phyloP scores from a whole-genome alignment of 1,140 invertebrate species.

The Drosophila pandora region DNA sequence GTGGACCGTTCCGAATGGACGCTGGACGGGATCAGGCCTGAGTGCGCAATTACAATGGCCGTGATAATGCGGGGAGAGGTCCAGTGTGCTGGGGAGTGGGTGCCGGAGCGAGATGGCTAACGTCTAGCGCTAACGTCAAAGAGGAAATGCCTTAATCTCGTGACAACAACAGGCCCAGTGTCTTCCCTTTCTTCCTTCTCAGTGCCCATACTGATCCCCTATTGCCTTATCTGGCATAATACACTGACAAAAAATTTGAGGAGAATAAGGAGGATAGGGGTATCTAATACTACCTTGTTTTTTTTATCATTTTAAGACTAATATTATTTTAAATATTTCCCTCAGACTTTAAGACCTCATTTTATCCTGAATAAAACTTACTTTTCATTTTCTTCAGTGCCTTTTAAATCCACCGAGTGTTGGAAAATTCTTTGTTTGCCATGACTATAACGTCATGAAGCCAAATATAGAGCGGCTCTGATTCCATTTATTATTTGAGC shows the following conservation, averaged over 20 bases:
- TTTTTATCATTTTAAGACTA: no score
- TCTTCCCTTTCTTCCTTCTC: constrained; percentile 2
- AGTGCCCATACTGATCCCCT: background rate
- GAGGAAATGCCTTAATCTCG: constrained; percentile 80
- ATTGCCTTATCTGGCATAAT: constrained; percentile 11
- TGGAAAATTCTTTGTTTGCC: constrained; percentile 58
- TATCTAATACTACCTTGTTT: no score
- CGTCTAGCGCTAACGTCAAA: constrained; percentile 74
- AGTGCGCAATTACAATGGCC: constrained; percentile 78
- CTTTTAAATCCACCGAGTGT: constrained; percentile 29
- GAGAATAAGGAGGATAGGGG: background rate
- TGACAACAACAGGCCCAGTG: constrained; percentile 43
- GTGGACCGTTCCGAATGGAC: constrained; percentile 1
- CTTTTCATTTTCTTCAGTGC: background rate
- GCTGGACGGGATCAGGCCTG: constrained; percentile 37
- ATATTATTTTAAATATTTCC: no score
- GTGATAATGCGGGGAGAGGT: constrained; percentile 44
- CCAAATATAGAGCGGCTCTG: constrained; percentile 39
- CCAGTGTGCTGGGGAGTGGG: constrained; percentile 10
- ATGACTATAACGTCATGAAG: constrained; percentile 36
- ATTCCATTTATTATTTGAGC: constrained; percentile 55
- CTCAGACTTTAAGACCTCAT: background rate
- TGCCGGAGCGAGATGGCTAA: constrained; percentile 19
- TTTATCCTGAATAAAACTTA: background rate
- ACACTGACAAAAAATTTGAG: background rate